These are phyloP conservation scores for Harpagoxenus sublaevis DNA, from an alignment of 2,888 invertebrate species.

Conservation along the genomic window DNA sequence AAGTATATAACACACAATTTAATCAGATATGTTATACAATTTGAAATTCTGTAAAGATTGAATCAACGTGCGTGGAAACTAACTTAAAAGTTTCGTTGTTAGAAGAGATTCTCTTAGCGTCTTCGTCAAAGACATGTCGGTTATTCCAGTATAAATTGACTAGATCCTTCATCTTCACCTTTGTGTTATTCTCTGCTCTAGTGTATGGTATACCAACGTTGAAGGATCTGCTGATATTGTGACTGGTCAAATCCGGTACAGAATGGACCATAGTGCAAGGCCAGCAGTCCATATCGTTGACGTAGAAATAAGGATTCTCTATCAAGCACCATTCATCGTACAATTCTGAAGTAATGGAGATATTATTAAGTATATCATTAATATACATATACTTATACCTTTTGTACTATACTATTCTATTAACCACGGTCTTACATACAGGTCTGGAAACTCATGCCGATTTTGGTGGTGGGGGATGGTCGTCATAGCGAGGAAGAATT, in stretches of 20 bases:
- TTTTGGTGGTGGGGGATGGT: too few species aligned
- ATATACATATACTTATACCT: too few species aligned
- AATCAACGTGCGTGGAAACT: not conserved
- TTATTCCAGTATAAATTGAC: conserved; percentile 88
- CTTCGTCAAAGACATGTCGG: conserved; percentile 88
- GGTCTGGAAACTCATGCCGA: too few species aligned
- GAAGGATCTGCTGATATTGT: conserved; percentile 87
- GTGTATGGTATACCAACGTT: conserved; percentile 88
- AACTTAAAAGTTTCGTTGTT: conserved; percentile 79
- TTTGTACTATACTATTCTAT: too few species aligned
- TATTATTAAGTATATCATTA: not conserved
- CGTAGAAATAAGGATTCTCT: conserved; percentile 94
- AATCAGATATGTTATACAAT: not conserved
- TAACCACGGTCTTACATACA: too few species aligned
- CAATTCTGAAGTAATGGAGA: conserved; percentile 87
- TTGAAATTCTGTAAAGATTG: not conserved
- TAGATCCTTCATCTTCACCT: conserved; percentile 88
- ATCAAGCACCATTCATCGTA: conserved; percentile 95
- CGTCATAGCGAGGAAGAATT: too few species aligned
- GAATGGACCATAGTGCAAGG: conserved; percentile 92
- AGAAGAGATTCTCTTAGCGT: conserved; percentile 88
- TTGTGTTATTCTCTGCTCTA: conserved; percentile 88
- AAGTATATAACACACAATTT: not conserved
- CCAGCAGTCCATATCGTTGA: conserved; percentile 94
- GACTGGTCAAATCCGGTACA: conserved; percentile 90